These are phyloP conservation scores for Cheilosia vernalis DNA, from an alignment of 2,888 invertebrate genomes.

Conservation along the genomic window DNA sequence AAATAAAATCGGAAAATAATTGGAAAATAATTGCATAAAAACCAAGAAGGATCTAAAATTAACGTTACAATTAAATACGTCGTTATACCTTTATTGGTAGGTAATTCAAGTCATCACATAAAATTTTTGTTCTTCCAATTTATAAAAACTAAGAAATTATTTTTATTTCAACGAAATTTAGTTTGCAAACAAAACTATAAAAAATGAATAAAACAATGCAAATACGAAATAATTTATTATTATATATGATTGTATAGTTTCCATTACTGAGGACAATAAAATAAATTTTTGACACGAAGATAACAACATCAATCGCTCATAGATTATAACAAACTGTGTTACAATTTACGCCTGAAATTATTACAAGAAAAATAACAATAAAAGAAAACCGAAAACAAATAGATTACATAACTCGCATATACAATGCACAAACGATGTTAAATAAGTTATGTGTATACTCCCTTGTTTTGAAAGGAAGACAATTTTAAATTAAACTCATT, in stretches of 20 bases:
- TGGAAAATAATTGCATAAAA: slow-evolving; percentile 2
- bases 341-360: slow-evolving; percentile 62
- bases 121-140: background rate
- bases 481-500: slow-evolving; percentile 40
- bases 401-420: background rate
- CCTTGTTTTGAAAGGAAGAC: slow-evolving; percentile 31
- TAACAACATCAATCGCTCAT: slow-evolving; percentile 58
- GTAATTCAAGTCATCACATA: slow-evolving; percentile 27
- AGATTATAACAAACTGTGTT: slow-evolving; percentile 68
- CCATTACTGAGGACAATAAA: slow-evolving; percentile 71
- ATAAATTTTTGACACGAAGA: slow-evolving; percentile 59
- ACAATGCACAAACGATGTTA: slow-evolving; percentile 33
- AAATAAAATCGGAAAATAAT: background rate
- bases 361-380: slow-evolving; percentile 18
- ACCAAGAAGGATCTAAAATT: slow-evolving; percentile 6
- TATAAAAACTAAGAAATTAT: background rate
- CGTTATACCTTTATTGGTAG: slow-evolving; percentile 1
- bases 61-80: slow-evolving; percentile 15
- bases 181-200: background rate
- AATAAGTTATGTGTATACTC: slow-evolving; percentile 3
- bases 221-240: slow-evolving; percentile 33
- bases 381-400: slow-evolving; percentile 18
- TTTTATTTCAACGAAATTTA: background rate
- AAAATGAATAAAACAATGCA: slow-evolving; percentile 7
- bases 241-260: slow-evolving; percentile 41